Conservation (phyloP, 2,888 invertebrate species). For the Myathropa florea region DNA sequence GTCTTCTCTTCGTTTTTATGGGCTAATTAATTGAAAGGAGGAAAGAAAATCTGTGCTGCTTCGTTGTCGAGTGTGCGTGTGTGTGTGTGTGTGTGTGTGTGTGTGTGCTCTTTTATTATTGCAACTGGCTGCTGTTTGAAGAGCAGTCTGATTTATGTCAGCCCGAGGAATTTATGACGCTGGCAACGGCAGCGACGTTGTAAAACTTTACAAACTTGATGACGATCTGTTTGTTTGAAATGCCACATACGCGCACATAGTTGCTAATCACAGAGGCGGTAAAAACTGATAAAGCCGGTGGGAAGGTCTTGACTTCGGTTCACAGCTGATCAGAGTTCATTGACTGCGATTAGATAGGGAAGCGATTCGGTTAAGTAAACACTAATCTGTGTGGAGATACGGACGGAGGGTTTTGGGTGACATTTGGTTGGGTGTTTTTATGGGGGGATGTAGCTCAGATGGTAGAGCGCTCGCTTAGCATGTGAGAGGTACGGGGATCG, state of each 20-base stretch:
- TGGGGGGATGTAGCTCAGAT: constrained; percentile 80
- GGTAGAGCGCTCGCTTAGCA: constrained; percentile 81
- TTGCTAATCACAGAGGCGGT: no score
- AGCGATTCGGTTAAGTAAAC: neutral
- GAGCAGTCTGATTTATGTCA: neutral
- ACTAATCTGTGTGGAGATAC: neutral
- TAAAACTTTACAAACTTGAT: neutral
- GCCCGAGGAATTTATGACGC: neutral
- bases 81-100: neutral
- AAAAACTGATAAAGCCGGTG: neutral
- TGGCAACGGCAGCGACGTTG: neutral
- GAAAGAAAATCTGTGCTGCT: neutral
- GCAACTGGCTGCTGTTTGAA: neutral
- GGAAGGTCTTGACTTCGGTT: neutral
- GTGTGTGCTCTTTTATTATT: neutral
- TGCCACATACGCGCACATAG: neutral
- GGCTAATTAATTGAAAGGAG: neutral
- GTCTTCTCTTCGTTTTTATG: neutral
- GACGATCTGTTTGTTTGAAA: neutral
- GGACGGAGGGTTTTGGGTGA: neutral
- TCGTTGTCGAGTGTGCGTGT: neutral
- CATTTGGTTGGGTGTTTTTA: neutral
- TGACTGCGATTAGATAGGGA: neutral
- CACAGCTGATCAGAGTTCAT: neutral
- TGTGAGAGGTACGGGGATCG: constrained; percentile 81